Evolutionary conservation across 2,888 invertebrate genomes (phyloP), one percentile per base, ranked within the genome.

Genomic region (Drosophila rellima): DNA sequence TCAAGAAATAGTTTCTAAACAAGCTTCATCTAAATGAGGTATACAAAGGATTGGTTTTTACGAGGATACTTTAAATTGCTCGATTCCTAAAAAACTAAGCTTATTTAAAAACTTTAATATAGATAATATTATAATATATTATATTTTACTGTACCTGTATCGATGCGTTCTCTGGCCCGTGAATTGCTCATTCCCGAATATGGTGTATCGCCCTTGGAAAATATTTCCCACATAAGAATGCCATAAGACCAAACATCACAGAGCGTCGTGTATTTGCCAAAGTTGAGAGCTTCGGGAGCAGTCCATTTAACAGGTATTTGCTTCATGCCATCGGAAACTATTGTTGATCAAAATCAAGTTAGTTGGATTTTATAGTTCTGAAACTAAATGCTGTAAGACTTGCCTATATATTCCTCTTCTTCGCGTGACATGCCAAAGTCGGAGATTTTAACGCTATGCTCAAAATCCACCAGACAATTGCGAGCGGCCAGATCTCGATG

Each of bases 261-360:
- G 7, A 98, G 93, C 0, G 98, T 96, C 10, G 98, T 98, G 92
- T 98, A 98, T 94, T 98, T 97, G 95, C 98, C 98, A 92, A 97
- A 98, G 93, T 98, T 98, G 11, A 98, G 94, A 2, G 98, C 98
- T 93, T 98, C 98, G 0, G 99, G 99, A 2, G 98, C 98, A 0
- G 98, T 99, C 99, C 99, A 99, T 93, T 99, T 99, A 70, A 99
- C 98, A 0, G 99, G 98, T 84, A 99, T 98, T 94, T 98, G 98
- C 93, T 99, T 98, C 97, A 98, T 97, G 35, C 98, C 98, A 82
- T 98, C 98, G 3, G 98, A 98, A 42, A 98, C 98, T 93, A 29
- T 59, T 37, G 6, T 5, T 11, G 18, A 17, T 4, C 1, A 26
- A 2, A n/a, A 37, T 8, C 7, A 15, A 42, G 7, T 51, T 20